Evolutionary conservation across 1,140 invertebrate species (phyloP), one percentile per base, ranked within the genome.

Genomic region (Ips typographus): DNA sequence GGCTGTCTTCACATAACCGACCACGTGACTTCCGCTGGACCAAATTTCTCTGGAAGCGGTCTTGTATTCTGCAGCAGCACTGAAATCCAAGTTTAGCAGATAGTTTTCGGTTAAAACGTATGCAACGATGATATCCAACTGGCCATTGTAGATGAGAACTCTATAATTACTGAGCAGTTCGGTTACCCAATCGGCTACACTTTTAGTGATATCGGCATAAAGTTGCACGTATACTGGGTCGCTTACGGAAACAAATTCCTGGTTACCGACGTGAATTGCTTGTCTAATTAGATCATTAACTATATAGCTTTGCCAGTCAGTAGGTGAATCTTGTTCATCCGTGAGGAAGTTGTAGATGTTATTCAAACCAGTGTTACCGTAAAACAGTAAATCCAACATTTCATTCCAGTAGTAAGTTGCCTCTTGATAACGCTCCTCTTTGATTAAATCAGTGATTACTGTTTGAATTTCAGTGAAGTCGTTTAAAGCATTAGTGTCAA

Each of bases 81-180:
- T 78, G 86, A 91, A 94, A 4, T 88, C 75, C 1, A 94, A 76
- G 53, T 87, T 83, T 55, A 79, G 76, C 3, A 94, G 73, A 77
- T 89, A 93, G 72, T 87, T 88, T 73, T 87, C 86, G 0, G 92
- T 93, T 4, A 91, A 80, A 6, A 91, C 88, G 76, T 93, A 92
- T 0, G 92, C 89, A 4, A 93, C 89, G 63, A 94, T 93, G 51
- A 95, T 89, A 79, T 96, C 93, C 62, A 94, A 80, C 77, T 94
- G 92, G 3, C 93, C 93, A 77, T 89, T 94, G 79, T 93, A 95
- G 71, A 91, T 84, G 40, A 91, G 73, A 2, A 90, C 85, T 79
- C 84, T 82, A 76, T 92, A 93, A 70, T 87, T 75, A 60, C 76
- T 87, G 73, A 83, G 87, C 1, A 96, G 79, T 64, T 90, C 87